Evolutionary conservation across 2,797 vertebrate genomes (phyloP).

Genomic region (Parauchenoglanis punctatus): DNA sequence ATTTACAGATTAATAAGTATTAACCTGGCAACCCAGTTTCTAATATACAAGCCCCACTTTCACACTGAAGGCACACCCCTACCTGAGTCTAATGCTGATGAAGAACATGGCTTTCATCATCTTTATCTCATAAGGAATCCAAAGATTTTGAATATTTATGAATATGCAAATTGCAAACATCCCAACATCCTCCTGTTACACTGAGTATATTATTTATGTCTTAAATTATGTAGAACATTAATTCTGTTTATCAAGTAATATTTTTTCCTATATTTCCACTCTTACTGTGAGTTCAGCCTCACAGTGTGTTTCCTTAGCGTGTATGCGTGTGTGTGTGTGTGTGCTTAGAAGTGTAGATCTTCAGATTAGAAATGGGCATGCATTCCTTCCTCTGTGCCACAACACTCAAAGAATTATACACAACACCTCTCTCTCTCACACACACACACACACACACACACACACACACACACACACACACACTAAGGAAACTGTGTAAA

Average conservation of each 20-base stretch:
- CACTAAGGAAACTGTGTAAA: background rate
- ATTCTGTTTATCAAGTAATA: background rate
- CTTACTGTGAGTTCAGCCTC: background rate
- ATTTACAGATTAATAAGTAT: background rate
- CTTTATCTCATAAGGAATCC: background rate
- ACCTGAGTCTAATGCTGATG: background rate
- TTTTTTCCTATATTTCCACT: background rate
- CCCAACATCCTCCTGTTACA: background rate
- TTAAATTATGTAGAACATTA: background rate
- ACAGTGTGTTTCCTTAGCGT: background rate
- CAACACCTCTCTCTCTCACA: background rate
- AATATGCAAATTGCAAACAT: background rate
- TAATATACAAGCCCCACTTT: background rate
- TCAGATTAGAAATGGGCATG: background rate
- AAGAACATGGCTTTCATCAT: background rate
- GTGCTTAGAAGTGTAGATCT: background rate
- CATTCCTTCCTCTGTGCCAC: background rate
- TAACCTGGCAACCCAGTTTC: background rate
- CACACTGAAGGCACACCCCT: background rate
- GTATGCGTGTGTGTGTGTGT: background rate
- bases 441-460: constrained; percentile 8
- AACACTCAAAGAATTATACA: background rate
- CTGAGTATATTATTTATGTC: background rate
- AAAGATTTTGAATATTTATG: background rate
- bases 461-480: constrained; percentile 20